Evolutionary conservation across 1,140 invertebrate species (phyloP).

Genomic region (Aphelenchoides avenae): DNA sequence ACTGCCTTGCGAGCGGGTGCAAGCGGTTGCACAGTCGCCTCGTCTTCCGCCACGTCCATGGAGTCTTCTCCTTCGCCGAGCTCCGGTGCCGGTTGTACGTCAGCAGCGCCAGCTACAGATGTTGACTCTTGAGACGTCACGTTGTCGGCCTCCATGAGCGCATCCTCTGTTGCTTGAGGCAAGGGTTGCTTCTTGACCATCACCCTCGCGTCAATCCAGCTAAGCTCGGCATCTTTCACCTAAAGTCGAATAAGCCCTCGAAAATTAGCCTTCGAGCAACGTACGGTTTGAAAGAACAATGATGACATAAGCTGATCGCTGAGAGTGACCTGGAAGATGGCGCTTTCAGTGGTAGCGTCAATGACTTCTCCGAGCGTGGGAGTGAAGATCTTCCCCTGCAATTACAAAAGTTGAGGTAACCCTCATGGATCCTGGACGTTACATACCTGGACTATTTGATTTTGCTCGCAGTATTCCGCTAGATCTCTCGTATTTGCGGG

Average conservation of each 20-base stretch:
- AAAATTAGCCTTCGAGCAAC: constrained; percentile 4
- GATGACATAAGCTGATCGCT: constrained; percentile 52
- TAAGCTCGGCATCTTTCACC: constrained; percentile 74
- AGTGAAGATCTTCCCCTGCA: constrained; percentile 70
- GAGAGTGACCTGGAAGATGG: constrained; percentile 84
- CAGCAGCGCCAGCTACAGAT: too few relatives aligned
- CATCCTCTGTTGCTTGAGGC: too few relatives aligned
- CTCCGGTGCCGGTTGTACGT: too few relatives aligned
- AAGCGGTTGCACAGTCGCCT: too few relatives aligned
- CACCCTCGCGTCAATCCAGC: constrained; percentile 75
- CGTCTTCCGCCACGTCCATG: too few relatives aligned
- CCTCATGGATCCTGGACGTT: constrained; percentile 34
- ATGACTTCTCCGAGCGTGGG: constrained; percentile 78
- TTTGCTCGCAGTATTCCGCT: constrained; percentile 66
- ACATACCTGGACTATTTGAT: constrained; percentile 63
- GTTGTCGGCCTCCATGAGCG: too few relatives aligned
- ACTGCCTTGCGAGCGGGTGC: background rate
- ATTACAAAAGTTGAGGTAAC: constrained; percentile 5
- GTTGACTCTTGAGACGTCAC: too few relatives aligned
- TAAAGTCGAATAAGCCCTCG: constrained; percentile 20
- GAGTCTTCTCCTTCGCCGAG: too few relatives aligned
- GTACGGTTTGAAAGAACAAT: constrained; percentile 45
- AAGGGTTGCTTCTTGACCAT: too few relatives aligned
- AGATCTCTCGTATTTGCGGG: constrained; percentile 68
- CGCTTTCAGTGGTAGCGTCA: constrained; percentile 92